Percentiles rank a stretch among this genome's conserved stretches.
These are phyloP conservation scores for Heliconius eleuchia DNA, from an alignment of 1,140 invertebrate genomes.

Conservation along the genomic window DNA sequence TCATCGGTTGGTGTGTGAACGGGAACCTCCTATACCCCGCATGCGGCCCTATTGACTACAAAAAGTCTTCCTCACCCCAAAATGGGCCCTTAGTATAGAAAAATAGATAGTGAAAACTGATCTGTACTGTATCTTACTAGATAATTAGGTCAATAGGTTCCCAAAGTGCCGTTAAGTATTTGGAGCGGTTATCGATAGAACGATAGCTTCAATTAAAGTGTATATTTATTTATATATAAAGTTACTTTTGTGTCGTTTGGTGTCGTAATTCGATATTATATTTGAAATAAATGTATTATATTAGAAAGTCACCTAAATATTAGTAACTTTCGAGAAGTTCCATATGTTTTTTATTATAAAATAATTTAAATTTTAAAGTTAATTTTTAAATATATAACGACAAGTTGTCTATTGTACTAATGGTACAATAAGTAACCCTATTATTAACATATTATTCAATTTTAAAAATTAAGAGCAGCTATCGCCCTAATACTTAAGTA, in stretches of 20 bases:
- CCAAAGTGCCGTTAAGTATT: conserved; percentile 5
- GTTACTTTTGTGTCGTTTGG: background rate
- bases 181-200: conserved; percentile 3
- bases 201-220: background rate
- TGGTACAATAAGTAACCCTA: no score
- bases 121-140: background rate
- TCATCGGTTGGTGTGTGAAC: no score
- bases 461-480: background rate
- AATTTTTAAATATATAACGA: background rate
- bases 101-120: background rate
- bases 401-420: background rate
- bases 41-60: no score
- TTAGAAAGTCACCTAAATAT: no score
- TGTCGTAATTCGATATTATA: no score
- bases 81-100: no score
- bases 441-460: background rate
- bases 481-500: background rate
- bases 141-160: background rate
- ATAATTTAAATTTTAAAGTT: background rate
- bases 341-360: background rate
- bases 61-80: no score
- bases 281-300: no score
- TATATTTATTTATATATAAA: background rate
- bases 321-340: no score
- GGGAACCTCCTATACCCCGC: no score